phyloP scores from a whole-genome alignment of 2,797 vertebrate genomes.

The Gallirallus australis region DNA sequence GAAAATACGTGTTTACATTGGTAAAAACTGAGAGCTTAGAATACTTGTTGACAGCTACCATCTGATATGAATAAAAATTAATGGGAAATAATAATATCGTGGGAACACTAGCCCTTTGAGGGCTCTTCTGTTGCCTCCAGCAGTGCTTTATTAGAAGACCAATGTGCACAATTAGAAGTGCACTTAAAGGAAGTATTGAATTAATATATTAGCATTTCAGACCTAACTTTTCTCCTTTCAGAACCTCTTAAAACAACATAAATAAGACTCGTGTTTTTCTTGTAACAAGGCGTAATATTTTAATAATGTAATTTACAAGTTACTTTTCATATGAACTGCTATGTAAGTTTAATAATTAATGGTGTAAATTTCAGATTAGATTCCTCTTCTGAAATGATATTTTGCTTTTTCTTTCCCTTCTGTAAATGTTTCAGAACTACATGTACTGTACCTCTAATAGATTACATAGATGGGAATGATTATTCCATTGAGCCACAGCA shows the following conservation, averaged over 20 bases:
- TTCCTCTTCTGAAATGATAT: constrained; percentile 74
- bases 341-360: background rate
- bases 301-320: background rate
- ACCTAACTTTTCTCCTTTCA: background rate
- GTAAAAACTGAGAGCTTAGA: background rate
- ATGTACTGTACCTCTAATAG: constrained; percentile 98
- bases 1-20: background rate
- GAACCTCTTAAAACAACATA: background rate
- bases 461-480: constrained; percentile 99
- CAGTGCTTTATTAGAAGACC: background rate
- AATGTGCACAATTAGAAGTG: background rate
- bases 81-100: background rate
- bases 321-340: background rate
- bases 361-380: constrained; percentile 45
- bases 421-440: constrained; percentile 92
- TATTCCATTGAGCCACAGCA: constrained; percentile 98
- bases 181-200: background rate
- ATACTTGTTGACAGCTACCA: background rate
- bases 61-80: background rate
- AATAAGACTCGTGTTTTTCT: background rate
- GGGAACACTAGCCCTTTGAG: background rate
- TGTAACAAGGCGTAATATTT: background rate
- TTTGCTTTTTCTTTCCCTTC: constrained; percentile 81
- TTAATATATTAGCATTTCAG: background rate
- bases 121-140: background rate